These are phyloP conservation scores for Caenorhabditis imperialis DNA, from an alignment of 2,888 invertebrate species.

Conservation along the genomic window DNA sequence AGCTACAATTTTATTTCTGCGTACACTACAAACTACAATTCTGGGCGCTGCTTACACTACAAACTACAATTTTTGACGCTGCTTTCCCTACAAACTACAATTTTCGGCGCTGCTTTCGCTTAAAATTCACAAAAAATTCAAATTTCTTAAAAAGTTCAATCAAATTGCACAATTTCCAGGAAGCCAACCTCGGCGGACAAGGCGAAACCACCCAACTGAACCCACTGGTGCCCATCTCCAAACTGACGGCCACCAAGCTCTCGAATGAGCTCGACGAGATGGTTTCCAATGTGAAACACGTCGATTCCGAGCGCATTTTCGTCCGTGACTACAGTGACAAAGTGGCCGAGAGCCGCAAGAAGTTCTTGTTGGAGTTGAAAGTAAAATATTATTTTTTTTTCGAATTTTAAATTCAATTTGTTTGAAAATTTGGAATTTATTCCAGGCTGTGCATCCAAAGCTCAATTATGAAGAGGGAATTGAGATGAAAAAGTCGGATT, in stretches of 20 bases:
- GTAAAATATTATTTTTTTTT: too few species aligned
- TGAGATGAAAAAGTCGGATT: conserved; percentile 80
- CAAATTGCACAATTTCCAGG: too few species aligned
- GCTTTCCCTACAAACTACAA: too few species aligned
- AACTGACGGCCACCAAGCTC: conserved; percentile 78
- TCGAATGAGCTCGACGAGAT: conserved; percentile 78
- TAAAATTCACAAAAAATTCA: too few species aligned
- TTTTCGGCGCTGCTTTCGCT: too few species aligned
- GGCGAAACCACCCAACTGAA: conserved; percentile 78
- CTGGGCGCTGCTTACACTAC: too few species aligned
- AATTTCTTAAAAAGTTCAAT: too few species aligned
- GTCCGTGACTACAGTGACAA: conserved; percentile 54
- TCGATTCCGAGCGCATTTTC: conserved; percentile 57
- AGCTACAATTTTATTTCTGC: too few species aligned
- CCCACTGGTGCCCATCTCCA: conserved; percentile 76
- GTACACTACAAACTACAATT: too few species aligned
- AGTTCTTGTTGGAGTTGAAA: conserved; percentile 53
- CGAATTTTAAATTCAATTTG: not conserved
- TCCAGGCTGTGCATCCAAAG: conserved; percentile 49
- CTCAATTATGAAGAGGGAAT: conserved; percentile 48
- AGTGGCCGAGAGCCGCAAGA: conserved; percentile 58
- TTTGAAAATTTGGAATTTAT: conserved; percentile 10
- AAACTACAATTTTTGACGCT: too few species aligned
- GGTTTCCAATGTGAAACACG: conserved; percentile 60
- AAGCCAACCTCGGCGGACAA: conserved; percentile 70